Conservation (phyloP, 2,888 invertebrate genomes). For the Lochmaea capreae region DNA sequence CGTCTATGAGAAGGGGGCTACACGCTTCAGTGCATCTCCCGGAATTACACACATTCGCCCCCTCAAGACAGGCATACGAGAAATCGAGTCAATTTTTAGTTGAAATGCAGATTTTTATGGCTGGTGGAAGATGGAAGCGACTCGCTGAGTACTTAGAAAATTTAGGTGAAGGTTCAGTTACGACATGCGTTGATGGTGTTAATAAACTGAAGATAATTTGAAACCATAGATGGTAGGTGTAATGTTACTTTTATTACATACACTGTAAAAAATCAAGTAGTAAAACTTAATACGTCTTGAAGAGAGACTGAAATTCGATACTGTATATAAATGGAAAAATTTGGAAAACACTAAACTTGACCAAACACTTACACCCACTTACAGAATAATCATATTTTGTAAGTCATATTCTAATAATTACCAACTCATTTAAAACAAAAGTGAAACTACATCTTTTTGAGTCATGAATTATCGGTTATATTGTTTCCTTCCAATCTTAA, state of each 20-base stretch:
- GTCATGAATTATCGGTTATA: no score
- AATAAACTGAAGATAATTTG: slow-evolving; percentile 19
- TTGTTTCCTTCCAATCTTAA: no score
- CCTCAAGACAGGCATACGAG: slow-evolving; percentile 30
- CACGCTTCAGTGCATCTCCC: slow-evolving; percentile 54
- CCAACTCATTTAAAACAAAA: no score
- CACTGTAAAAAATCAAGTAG: background rate
- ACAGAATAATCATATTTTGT: no score
- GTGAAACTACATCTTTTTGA: no score
- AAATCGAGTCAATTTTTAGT: slow-evolving; percentile 28
- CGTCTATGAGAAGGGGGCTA: slow-evolving; percentile 45
- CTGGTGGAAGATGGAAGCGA: slow-evolving; percentile 23
- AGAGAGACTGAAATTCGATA: background rate
- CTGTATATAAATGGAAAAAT: background rate
- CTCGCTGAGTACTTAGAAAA: slow-evolving; percentile 26
- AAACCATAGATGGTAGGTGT: slow-evolving; percentile 13
- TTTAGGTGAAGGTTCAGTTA: slow-evolving; percentile 35
- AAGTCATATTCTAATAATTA: no score
- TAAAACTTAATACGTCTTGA: background rate
- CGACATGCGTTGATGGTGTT: slow-evolving; percentile 27
- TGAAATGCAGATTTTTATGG: slow-evolving; percentile 35
- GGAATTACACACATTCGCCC: slow-evolving; percentile 41
- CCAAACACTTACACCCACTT: no score
- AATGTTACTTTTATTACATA: background rate
- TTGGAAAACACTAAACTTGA: no score